Conservation (phyloP, 2,797 vertebrate species). For the Enteromius viviparus region DNA sequence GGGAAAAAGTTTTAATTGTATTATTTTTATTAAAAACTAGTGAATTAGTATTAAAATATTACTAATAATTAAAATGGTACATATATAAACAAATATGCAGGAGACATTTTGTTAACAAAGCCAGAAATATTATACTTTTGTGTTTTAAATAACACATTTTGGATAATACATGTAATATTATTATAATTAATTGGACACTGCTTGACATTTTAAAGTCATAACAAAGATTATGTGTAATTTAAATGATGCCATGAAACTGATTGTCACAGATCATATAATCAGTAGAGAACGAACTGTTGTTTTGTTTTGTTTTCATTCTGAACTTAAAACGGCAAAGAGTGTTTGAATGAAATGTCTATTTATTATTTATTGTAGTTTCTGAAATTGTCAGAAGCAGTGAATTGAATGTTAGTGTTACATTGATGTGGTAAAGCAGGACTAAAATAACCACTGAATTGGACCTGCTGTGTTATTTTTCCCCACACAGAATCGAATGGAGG, state of each 20-base stretch:
- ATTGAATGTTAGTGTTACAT: neutral
- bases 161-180: neutral
- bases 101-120: neutral
- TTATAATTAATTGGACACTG: neutral
- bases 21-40: neutral
- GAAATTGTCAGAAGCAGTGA: neutral
- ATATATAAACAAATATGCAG: neutral
- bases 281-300: neutral
- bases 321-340: neutral
- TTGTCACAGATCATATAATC: neutral
- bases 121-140: neutral
- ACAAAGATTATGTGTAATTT: neutral
- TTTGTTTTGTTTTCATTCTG: neutral
- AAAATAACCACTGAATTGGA: constrained; percentile 13
- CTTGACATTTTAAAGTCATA: neutral
- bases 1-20: neutral
- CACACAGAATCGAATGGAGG: constrained; percentile 78
- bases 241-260: neutral
- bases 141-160: neutral
- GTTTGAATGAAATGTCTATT: neutral
- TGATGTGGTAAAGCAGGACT: neutral
- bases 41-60: neutral
- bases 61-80: neutral
- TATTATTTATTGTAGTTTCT: too few species aligned
- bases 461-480: constrained; percentile 9